These are phyloP conservation scores for Hesperia comma DNA, from an alignment of 2,888 invertebrate species.

Conservation along the genomic window DNA sequence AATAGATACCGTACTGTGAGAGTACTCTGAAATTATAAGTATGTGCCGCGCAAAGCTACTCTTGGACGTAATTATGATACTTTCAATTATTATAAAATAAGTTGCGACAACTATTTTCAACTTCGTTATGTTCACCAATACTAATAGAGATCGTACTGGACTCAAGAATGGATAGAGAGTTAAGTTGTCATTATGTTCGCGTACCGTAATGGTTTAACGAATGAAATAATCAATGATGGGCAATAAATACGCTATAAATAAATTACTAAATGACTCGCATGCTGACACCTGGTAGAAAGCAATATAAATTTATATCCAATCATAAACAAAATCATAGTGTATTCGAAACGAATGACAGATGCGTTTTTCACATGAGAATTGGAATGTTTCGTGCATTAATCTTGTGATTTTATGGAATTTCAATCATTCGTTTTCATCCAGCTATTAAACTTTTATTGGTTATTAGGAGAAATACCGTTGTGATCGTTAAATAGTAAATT, in stretches of 20 bases:
- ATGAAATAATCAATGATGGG: no score
- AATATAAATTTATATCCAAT: constrained; percentile 1
- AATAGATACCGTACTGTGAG: no score
- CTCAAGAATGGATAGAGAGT: no score
- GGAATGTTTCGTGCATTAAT: constrained; percentile 3
- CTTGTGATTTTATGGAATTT: constrained; percentile 3
- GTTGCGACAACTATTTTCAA: no score
- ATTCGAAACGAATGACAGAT: not conserved
- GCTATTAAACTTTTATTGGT: constrained; percentile 10
- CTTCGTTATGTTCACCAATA: no score
- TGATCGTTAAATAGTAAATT: constrained; percentile 2
- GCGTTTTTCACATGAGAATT: not conserved
- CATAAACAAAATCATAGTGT: not conserved
- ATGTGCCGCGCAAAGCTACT: no score
- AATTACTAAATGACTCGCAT: not conserved
- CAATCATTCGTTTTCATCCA: not conserved
- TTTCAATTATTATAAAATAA: no score
- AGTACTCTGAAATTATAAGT: no score
- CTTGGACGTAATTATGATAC: no score
- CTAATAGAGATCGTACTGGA: no score
- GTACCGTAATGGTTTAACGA: no score
- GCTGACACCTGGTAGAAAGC: not conserved
- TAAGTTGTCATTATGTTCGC: no score
- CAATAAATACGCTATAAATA: not conserved
- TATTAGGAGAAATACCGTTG: not conserved